Conservation (phyloP, 2,888 invertebrate species). For the Troides aeacus region DNA sequence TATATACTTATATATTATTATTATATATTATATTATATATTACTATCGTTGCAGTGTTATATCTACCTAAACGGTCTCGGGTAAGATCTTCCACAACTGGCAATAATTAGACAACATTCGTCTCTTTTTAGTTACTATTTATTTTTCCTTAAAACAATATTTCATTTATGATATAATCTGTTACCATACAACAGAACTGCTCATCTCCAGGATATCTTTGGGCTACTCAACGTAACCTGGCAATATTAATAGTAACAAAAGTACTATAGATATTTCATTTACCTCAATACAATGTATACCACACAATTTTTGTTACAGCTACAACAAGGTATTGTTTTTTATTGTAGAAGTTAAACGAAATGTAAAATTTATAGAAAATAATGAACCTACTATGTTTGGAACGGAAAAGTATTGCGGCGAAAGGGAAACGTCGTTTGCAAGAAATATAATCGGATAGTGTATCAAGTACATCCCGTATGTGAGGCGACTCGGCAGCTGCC, state of each 20-base stretch:
- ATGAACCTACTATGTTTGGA: conserved; percentile 35
- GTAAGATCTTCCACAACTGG: too few species aligned
- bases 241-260: too few species aligned
- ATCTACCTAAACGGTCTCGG: too few species aligned
- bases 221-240: too few species aligned
- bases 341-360: background rate
- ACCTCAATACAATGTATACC: background rate
- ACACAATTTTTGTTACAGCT: background rate
- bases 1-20: too few species aligned
- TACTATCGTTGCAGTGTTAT: too few species aligned
- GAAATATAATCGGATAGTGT: conserved; percentile 61
- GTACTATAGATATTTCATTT: background rate
- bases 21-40: too few species aligned
- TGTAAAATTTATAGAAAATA: background rate
- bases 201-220: too few species aligned
- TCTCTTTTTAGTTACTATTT: background rate
- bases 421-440: conserved; percentile 38
- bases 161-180: too few species aligned
- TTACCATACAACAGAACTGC: too few species aligned
- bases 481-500: conserved; percentile 72
- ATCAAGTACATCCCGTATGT: conserved; percentile 79
- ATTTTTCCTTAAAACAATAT: background rate
- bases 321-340: too few species aligned
- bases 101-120: background rate
- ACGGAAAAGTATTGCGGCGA: conserved; percentile 45